Base-by-base conservation (phyloP, 2,888 invertebrate species). In the Heliconius hortense region DNA sequence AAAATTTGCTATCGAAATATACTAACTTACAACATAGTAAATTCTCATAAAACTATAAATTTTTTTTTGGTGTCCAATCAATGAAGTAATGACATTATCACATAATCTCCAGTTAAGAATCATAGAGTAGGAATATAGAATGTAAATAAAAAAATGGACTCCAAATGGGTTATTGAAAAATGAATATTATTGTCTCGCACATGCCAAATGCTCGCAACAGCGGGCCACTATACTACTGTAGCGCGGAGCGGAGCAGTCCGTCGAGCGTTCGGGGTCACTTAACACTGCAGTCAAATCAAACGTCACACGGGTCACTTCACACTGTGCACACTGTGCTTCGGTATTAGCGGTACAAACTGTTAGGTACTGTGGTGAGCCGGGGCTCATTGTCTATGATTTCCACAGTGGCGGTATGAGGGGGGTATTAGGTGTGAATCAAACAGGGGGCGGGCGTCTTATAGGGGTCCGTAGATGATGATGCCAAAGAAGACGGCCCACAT, bases 401-500 rank as follows among this genome's bases (percentile, higher is more conserved):
- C 92, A 90, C 92, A 91, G 92, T 82, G 78, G 5, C 82, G 80
- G 76, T 78, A 82, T 84, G 79, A 81, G 56, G 56, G 18, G 88
- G 88, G 85, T 87, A 87, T 89, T 90, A 88, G 87, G 87, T 86
- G 88, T 88, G 87, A 89, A 86, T 86, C 85, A 87, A 88, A 88
- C 84, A 84, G 88, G 77, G 69, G 67, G 73, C 24, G 63, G 86
- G 86, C 88, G 83, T 88, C 88, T 90, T 94, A 94, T 88, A 94
- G 88, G 78, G 94, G 94, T 85, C 94, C 94, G 92, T 94, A 95
- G 93, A 95, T 90, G 90, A 98, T 95, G 92, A 97, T 95, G 95
- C 96, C 97, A 96, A 98, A 97, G 95, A 97, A 99, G 90, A 97
- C 96, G 94, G 97, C 98, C 98, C 98, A 99, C 97, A 98, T 97